Percentiles rank a stretch among this genome's conserved stretches.
phyloP scores from a whole-genome alignment of 1,140 invertebrate species.

The Pogonomyrmex barbatus region DNA sequence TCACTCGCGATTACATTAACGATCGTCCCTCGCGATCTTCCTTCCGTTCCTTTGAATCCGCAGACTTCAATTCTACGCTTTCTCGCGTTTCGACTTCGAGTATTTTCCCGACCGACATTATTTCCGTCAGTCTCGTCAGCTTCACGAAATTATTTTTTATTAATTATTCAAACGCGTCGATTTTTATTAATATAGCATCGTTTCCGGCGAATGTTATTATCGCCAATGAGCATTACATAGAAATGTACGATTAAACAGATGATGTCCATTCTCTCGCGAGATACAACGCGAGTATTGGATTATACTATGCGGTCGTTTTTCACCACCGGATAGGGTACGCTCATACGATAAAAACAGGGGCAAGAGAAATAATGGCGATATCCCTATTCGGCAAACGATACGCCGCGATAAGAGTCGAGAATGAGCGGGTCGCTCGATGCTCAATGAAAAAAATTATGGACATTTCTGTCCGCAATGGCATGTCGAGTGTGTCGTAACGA shows the following conservation, averaged over 20 bases:
- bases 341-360: background rate
- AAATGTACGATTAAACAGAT: background rate
- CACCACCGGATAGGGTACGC: background rate
- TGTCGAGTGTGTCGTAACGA: slow-evolving; percentile 44
- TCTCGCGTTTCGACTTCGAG: slow-evolving; percentile 12
- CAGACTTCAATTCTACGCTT: background rate
- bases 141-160: background rate
- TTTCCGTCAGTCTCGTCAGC: background rate
- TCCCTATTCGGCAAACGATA: background rate
- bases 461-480: slow-evolving; percentile 23
- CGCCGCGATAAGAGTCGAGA: slow-evolving; percentile 39
- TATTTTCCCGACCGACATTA: background rate
- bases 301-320: background rate
- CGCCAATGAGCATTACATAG: slow-evolving; percentile 11
- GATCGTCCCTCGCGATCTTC: background rate
- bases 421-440: slow-evolving; percentile 23
- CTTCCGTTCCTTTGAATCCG: background rate
- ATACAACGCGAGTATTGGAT: background rate
- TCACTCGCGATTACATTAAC: slow-evolving; percentile 16
- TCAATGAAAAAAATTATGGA: slow-evolving; percentile 43
- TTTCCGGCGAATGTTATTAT: slow-evolving; percentile 1
- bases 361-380: slow-evolving; percentile 27
- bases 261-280: background rate
- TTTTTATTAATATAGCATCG: slow-evolving; percentile 11
- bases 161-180: slow-evolving; percentile 14